A percentile compares a stretch with the other conserved stretches of the same genome.
These are phyloP conservation scores for Neocrepidodera transversa DNA, from an alignment of 2,888 invertebrate genomes.

Conservation along the genomic window DNA sequence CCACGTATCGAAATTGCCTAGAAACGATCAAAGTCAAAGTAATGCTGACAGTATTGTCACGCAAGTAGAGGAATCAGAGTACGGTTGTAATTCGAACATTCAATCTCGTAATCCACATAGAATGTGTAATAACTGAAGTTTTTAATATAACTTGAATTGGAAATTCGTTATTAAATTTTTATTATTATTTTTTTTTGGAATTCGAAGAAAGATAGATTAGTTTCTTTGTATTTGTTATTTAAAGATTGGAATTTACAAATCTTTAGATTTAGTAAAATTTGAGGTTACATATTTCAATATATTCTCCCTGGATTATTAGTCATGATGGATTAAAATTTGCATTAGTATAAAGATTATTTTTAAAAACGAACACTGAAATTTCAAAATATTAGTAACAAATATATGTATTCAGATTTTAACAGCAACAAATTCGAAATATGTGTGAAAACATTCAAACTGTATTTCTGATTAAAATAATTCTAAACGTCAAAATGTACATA, in stretches of 20 bases:
- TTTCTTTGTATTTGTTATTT: neutral
- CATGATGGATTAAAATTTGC: no score
- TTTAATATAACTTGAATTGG: constrained; percentile 1
- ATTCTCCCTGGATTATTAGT: neutral
- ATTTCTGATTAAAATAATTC: no score
- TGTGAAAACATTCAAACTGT: no score
- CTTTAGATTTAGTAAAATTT: neutral
- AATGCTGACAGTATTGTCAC: constrained; percentile 49
- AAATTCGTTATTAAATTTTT: constrained; percentile 4
- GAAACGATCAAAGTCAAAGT: constrained; percentile 41
- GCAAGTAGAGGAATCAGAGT: constrained; percentile 47
- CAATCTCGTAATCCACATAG: constrained; percentile 50
- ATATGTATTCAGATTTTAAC: no score
- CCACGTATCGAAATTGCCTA: constrained; percentile 38
- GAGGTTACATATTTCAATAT: neutral
- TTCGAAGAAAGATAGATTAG: constrained; percentile 1
- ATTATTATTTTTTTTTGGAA: constrained; percentile 6
- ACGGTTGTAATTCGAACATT: constrained; percentile 38
- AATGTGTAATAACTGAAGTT: constrained; percentile 44
- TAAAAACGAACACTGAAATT: no score
- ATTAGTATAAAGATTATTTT: no score
- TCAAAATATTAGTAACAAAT: no score
- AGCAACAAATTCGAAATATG: no score
- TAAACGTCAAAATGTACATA: no score
- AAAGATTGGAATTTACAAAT: neutral